Conservation (phyloP, 1,140 invertebrate genomes). For the Lucilia cuprina region DNA sequence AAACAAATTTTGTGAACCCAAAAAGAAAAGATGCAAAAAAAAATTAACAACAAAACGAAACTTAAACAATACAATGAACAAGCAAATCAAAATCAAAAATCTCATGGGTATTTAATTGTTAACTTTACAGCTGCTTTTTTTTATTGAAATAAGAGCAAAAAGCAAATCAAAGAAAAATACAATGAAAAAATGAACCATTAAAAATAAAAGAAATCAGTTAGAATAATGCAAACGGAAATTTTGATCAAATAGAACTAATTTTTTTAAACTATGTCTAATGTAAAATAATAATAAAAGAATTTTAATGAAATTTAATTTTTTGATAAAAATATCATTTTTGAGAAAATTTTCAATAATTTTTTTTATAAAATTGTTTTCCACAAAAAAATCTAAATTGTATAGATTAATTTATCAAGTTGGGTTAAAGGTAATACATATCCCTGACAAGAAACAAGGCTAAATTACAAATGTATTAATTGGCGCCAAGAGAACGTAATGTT, state of each 20-base stretch:
- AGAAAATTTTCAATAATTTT: too few relatives aligned
- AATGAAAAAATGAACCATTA: background rate
- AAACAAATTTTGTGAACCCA: background rate
- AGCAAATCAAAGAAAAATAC: background rate
- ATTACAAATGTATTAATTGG: too few relatives aligned
- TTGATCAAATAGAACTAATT: background rate
- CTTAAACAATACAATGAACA: background rate
- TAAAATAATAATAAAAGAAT: too few relatives aligned
- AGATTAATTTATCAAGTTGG: too few relatives aligned
- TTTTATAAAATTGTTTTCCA: too few relatives aligned
- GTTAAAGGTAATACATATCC: too few relatives aligned
- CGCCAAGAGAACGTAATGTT: too few relatives aligned
- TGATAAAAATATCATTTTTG: too few relatives aligned
- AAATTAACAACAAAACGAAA: background rate
- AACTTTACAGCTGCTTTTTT: conserved; percentile 5
- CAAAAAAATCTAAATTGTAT: too few relatives aligned
- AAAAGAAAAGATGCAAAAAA: background rate
- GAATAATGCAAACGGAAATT: background rate
- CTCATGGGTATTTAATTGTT: conserved; percentile 2
- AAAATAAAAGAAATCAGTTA: background rate
- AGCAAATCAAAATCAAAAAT: background rate
- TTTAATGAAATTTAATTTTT: too few relatives aligned
- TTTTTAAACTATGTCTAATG: too few relatives aligned
- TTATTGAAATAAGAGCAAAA: background rate
- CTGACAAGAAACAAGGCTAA: too few relatives aligned